Evolutionary conservation across 2,113 vertebrate genomes (phyloP), one percentile per base, ranked within the genome.

Genomic region (Nyctereutes procyonoides): DNA sequence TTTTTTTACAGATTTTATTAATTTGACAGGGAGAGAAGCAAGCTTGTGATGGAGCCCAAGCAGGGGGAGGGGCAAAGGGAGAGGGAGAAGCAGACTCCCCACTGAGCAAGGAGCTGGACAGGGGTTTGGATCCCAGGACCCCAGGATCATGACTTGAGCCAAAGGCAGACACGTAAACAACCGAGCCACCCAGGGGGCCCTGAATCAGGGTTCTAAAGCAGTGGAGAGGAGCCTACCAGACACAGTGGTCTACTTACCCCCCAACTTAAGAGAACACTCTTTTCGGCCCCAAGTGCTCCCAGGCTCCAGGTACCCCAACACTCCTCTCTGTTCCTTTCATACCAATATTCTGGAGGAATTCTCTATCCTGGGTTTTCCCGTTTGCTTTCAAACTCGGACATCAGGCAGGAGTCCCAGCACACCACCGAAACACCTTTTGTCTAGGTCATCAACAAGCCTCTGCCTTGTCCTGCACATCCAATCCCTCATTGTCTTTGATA

Each of bases 401-500:
- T 65, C 51, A 28, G 51, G 69, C 56, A 48, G 12, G 4, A 13
- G n/a, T 12, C n/a, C 32, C 35, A 74, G 35, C 48, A 65, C 19
- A 43, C 71, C 30, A 16, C 43, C 6, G 19, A 90, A 83, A 56
- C 48, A 73, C 62, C 48, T n/a, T 67, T 26, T 43, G 20, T 43
- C 19, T 43, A 74, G n/a, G 51, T 90, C 51, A 92, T 38, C 43
- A n/a, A 30, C 69, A 48, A 43, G 53, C 19, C 53, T 94, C 76
- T 53, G 74, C 6, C 28, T 55, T 65, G 77, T 11, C 30, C 14
- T 5, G 55, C 43, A 89, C 7, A 26, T 3, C 22, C 13, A 51
- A 1, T 9, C 38, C 9, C 5, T 53, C 38, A 0, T 22, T 43
- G 30, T 3, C 4, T 10, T 0, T 30, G 4, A 79, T 6, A 13